Percentiles rank a stretch among this genome's conserved stretches.
Evolutionary conservation across 2,888 invertebrate species (phyloP).

Genomic region (Leptopilina syphax): DNA sequence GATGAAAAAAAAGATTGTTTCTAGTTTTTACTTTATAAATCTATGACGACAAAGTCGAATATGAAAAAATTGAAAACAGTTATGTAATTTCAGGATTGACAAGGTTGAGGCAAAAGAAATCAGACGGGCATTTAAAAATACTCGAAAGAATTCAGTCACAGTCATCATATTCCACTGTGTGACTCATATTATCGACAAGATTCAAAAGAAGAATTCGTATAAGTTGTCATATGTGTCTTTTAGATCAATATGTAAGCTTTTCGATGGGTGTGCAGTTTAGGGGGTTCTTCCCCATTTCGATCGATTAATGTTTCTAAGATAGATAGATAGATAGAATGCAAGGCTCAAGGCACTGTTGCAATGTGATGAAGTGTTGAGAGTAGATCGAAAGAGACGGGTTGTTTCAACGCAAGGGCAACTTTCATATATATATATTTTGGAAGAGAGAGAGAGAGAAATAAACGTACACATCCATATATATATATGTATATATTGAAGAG

Average conservation of each 20-base stretch:
- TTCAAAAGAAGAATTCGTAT: neutral
- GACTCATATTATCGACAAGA: conserved; percentile 4
- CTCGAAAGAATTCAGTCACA: too few species aligned
- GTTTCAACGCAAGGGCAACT: conserved; percentile 3
- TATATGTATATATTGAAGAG: too few species aligned
- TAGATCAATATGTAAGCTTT: conserved; percentile 17
- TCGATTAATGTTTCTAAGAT: conserved; percentile 29
- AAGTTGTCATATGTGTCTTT: conserved; percentile 2
- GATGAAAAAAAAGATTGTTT: too few species aligned
- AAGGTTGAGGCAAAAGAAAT: too few species aligned
- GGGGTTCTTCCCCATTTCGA: conserved; percentile 8
- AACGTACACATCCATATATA: too few species aligned
- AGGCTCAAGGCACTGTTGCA: conserved; percentile 12
- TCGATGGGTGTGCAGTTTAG: neutral
- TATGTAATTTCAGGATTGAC: too few species aligned
- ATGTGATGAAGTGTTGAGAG: conserved; percentile 38
- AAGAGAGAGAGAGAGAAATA: conserved; percentile 39
- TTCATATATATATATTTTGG: conserved; percentile 41
- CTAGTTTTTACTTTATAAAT: too few species aligned
- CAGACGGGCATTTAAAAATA: too few species aligned
- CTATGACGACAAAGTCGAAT: too few species aligned
- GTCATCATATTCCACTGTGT: neutral
- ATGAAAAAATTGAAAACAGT: too few species aligned
- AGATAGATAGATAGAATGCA: conserved; percentile 22
- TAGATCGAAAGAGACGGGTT: conserved; percentile 31